Base-by-base conservation (phyloP, 2,113 vertebrate genomes). In the Tragelaphus imberbis region DNA sequence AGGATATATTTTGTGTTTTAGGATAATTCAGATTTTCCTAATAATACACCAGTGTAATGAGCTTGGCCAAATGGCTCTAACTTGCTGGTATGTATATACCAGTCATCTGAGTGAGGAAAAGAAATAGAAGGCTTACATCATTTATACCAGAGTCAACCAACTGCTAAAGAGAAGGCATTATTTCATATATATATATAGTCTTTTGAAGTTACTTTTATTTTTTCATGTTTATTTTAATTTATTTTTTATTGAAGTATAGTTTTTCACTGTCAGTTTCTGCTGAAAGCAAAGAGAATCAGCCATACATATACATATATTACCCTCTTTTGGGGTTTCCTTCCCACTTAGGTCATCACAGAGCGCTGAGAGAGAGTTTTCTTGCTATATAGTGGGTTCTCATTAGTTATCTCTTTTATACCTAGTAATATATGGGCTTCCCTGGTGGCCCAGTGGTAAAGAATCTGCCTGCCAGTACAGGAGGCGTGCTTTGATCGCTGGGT, bases 1-100 rank as follows among this genome's bases (percentile, higher is more conserved):
- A 95, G 56, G 77, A 84, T 94, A 94, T 33, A 89, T 68, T 92
- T 95, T 65, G 63, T 87, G 56, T 95, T 96, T 94, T 59, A 94
- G 89, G 79, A 88, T 92, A 80, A 91, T 95, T 90, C 56, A 68
- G n/a, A 85, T 87, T 91, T 90, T 93, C 86, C 53, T 96, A 90
- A 84, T 95, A 92, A 81, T 65, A 28, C 17, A 12, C 12, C 65
- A 55, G 27, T 68, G 6, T 61, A 89, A 94, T 61, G 49, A 94
- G 44, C 55, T 88, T 90, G 80, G 58, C 55, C 63, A 80, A 59
- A 28, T 40, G 88, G 44, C 21, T 56, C 33, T 80, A 68, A 82
- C 40, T 81, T 90, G 40, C 91, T 96, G 86, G 53, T 51, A 23
- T 87, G 84, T 86, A 28, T 81, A 28, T 71, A 40, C 25, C 58